Base-by-base conservation (phyloP, 2,888 invertebrate genomes). In the Napeogenes sylphis region DNA sequence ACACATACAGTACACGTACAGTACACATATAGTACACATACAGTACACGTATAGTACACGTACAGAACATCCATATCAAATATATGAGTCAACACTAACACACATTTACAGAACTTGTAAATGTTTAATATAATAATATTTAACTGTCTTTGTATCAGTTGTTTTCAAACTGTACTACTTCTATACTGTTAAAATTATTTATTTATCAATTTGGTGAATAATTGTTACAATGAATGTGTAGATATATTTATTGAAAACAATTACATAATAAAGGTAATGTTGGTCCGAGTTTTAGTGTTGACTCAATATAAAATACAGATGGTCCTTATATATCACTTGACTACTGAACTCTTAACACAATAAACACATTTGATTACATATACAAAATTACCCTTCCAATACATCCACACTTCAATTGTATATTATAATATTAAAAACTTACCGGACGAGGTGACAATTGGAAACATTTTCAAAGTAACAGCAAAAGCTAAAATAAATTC, bases 351-450 rank as follows among this genome's bases (percentile, higher is more conserved):
- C 72, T 75, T 75, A 73, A 73, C 72, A 64, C 66, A 68, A 76
- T 76, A 73, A 68, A 78, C 76, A 77, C 71, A 21, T 73, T 75
- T 45, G 65, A 58, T 61, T 62, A 66, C 62, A 73, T 70, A 71
- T 76, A 75, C 77, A 79, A 21, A 75, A 72, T 72, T 76, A 81
- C 80, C 81, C 79, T 79, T 78, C 71, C 74, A 74, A 72, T 79
- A 79, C 70, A 75, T 72, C 35, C 59, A 57, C 69, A 70, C 58
- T 64, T 68, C 58, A 63, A 55, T 59, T 63, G 66, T 66, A 65
- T 66, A 66, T 59, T 57, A 54, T 61, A 55, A 58, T 55, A 58
- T 30, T 33, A 59, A 53, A 53, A 59, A 45, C 53, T 32, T 5
- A 45, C 57, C 45, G 35, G 30, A 21, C 47, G 33, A 55, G 58